Percentiles rank a stretch among this genome's conserved stretches.
phyloP scores from a whole-genome alignment of 2,888 invertebrate species.

The Meliscaeva auricollis region DNA sequence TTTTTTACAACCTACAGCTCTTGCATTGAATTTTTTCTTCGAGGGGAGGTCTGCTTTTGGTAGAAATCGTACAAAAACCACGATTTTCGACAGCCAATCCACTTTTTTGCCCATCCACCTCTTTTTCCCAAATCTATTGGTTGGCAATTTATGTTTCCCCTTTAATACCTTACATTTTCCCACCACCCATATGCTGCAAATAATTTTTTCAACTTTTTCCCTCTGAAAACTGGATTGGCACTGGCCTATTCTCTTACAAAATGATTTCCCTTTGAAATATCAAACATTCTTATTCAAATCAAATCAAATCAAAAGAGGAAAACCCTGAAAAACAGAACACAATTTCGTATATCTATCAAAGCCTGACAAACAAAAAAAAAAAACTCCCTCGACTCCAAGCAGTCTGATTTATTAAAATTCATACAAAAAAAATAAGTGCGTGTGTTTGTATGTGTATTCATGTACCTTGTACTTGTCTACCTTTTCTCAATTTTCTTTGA shows the following conservation, averaged over 20 bases:
- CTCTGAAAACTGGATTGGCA: not conserved
- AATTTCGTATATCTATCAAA: constrained; percentile 1
- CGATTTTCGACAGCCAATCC: too few species aligned
- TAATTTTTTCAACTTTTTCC: not conserved
- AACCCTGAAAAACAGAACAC: not conserved
- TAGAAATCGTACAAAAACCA: too few species aligned
- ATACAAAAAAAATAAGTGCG: not conserved
- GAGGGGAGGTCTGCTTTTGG: too few species aligned
- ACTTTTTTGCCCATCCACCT: too few species aligned
- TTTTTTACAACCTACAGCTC: too few species aligned
- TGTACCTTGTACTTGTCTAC: not conserved
- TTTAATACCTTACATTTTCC: too few species aligned
- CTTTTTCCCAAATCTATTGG: too few species aligned
- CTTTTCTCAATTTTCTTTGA: not conserved
- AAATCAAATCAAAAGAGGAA: too few species aligned
- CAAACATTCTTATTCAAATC: constrained; percentile 5
- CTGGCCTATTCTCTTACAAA: not conserved
- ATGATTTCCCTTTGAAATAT: not conserved
- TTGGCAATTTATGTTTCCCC: too few species aligned
- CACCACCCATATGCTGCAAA: not conserved
- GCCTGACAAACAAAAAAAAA: not conserved
- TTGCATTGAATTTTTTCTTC: too few species aligned
- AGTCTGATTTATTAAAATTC: constrained; percentile 4
- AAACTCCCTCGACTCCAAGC: constrained; percentile 4
- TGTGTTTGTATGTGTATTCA: not conserved